Conservation (phyloP, 2,113 vertebrate genomes). For the Pseudolaguvia tuberculata region DNA sequence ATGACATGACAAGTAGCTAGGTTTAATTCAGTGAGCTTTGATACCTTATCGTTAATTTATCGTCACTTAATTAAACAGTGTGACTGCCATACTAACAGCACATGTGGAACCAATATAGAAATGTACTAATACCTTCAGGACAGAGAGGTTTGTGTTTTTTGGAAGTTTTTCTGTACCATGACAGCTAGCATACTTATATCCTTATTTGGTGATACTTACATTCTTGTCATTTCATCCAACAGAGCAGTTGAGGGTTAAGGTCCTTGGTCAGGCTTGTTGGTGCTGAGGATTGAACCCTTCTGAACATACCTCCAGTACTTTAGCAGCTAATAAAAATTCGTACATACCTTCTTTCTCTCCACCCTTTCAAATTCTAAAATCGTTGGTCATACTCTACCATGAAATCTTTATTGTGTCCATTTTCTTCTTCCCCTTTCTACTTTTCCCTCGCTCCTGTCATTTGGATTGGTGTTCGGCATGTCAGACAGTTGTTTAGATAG, state of each 20-base stretch:
- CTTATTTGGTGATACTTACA: no score
- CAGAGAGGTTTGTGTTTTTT: not conserved
- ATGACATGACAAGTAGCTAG: not conserved
- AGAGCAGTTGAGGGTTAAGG: no score
- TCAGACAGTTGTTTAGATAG: slow-evolving; percentile 74
- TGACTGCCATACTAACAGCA: not conserved
- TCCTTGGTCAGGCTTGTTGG: no score
- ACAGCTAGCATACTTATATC: no score
- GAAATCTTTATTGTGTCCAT: not conserved
- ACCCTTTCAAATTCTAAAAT: not conserved
- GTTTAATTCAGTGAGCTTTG: not conserved
- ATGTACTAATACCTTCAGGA: not conserved
- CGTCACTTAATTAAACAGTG: not conserved
- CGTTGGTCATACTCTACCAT: not conserved
- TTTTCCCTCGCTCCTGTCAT: slow-evolving; percentile 50
- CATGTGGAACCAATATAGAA: not conserved
- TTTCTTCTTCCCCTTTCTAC: slow-evolving; percentile 10
- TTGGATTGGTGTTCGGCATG: slow-evolving; percentile 57
- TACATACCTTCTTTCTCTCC: no score
- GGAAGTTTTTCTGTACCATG: not conserved
- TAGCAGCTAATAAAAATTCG: no score
- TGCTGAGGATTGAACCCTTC: no score
- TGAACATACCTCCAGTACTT: no score
- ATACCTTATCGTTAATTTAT: not conserved
- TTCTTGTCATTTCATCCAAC: no score